Conservation (phyloP, 2,888 invertebrate species). For the Drosophila emarginata region DNA sequence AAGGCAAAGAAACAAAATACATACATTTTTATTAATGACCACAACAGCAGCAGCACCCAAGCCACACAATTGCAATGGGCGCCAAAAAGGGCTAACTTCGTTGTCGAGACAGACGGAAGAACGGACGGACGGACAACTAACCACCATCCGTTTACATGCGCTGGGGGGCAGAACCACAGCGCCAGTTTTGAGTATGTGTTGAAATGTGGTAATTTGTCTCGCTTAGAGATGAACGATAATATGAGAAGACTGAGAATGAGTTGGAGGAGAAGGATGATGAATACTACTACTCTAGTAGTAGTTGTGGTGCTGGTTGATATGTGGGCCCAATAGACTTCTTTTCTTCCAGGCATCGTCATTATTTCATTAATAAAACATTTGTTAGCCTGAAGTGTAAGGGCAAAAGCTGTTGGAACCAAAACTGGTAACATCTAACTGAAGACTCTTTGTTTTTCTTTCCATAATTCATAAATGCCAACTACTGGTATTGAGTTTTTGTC, state of each 20-base stretch:
- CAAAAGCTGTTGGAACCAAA: constrained; percentile 2
- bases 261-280: background rate
- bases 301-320: constrained; percentile 5
- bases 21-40: constrained; percentile 78
- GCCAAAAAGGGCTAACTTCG: constrained; percentile 75
- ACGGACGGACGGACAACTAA: constrained; percentile 12
- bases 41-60: constrained; percentile 12
- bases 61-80: constrained; percentile 75
- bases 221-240: constrained; percentile 63
- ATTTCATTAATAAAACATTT: constrained; percentile 79
- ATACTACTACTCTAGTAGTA: background rate
- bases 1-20: constrained; percentile 41
- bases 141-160: constrained; percentile 23
- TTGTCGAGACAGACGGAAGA: constrained; percentile 11
- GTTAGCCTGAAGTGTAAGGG: constrained; percentile 54
- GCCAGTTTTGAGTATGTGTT: constrained; percentile 72
- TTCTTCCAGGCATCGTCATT: constrained; percentile 47
- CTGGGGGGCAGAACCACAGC: constrained; percentile 52
- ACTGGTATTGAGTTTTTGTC: constrained; percentile 80
- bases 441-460: constrained; percentile 38
- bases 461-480: constrained; percentile 78
- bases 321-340: constrained; percentile 13
- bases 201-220: constrained; percentile 77
- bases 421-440: constrained; percentile 25
- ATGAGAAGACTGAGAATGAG: background rate